phyloP scores from a whole-genome alignment of 2,888 invertebrate genomes.

The Cylloceria caligata region DNA sequence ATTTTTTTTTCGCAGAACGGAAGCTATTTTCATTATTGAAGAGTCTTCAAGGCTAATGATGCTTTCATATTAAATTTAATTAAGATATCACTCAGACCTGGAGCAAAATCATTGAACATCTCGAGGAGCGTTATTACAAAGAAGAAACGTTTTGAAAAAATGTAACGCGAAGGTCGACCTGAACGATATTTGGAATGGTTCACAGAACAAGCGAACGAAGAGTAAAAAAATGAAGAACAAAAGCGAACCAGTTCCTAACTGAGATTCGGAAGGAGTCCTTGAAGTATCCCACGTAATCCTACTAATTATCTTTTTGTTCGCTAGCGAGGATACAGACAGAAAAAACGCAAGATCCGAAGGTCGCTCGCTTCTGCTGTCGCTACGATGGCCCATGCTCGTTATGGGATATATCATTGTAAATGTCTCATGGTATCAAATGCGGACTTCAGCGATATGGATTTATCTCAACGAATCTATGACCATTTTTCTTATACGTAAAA shows the following conservation, averaged over 20 bases:
- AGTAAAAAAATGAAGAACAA: constrained; percentile 19
- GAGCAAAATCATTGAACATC: not conserved
- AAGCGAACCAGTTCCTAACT: not conserved
- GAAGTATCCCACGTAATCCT: constrained; percentile 35
- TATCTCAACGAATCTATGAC: not conserved
- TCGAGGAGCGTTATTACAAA: constrained; percentile 11
- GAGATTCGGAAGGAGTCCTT: constrained; percentile 45
- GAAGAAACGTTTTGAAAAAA: constrained; percentile 16
- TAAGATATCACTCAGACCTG: constrained; percentile 26
- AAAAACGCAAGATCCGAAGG: constrained; percentile 26
- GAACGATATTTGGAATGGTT: constrained; percentile 19
- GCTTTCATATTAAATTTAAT: constrained; percentile 49
- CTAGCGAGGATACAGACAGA: constrained; percentile 19
- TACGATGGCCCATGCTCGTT: not conserved
- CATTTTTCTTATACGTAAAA: not conserved
- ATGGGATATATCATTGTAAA: not conserved
- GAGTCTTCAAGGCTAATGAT: too few species aligned
- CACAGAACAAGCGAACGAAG: constrained; percentile 12
- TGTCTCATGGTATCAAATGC: not conserved
- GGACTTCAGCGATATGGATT: not conserved
- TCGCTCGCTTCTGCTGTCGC: not conserved
- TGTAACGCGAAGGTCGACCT: constrained; percentile 28
- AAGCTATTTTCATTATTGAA: too few species aligned
- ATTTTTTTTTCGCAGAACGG: too few species aligned
- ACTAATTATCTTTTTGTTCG: constrained; percentile 51